These are phyloP conservation scores for Acrocyrtus sp. DNA, from an alignment of 2,888 invertebrate species.

Conservation along the genomic window DNA sequence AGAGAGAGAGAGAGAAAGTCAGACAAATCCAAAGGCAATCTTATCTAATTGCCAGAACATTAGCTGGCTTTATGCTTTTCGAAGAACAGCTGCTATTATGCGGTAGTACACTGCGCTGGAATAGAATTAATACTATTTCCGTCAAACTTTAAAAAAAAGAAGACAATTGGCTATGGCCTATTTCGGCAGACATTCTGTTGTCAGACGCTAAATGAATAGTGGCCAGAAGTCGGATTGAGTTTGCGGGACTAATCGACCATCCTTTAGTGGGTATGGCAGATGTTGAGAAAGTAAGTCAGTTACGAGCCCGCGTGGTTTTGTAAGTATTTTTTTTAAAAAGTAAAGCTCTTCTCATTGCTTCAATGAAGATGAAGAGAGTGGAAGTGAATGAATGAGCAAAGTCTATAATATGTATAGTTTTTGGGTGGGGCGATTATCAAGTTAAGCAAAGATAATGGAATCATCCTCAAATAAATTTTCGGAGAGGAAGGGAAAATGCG, in stretches of 20 bases:
- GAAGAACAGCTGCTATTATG: no score
- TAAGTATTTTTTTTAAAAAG: neutral
- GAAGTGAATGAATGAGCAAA: neutral
- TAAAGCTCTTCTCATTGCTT: neutral
- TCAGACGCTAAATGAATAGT: neutral
- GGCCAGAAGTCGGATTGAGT: neutral
- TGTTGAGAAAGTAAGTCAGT: no score
- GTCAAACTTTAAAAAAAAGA: neutral
- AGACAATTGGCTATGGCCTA: neutral
- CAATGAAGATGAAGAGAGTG: conserved; percentile 1
- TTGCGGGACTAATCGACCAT: neutral
- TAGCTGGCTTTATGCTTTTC: no score
- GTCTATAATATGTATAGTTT: neutral
- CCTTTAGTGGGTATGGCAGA: neutral
- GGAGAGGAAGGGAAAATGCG: neutral
- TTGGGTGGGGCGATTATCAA: conserved; percentile 51
- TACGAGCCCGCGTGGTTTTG: no score
- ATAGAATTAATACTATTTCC: no score
- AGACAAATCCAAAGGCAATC: no score
- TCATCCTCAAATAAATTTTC: neutral
- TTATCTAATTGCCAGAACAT: no score
- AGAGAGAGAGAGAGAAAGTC: no score
- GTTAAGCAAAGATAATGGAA: conserved; percentile 4
- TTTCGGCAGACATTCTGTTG: neutral
- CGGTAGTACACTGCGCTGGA: no score